phyloP scores from a whole-genome alignment of 2,888 invertebrate genomes.

The Diploptera punctata region DNA sequence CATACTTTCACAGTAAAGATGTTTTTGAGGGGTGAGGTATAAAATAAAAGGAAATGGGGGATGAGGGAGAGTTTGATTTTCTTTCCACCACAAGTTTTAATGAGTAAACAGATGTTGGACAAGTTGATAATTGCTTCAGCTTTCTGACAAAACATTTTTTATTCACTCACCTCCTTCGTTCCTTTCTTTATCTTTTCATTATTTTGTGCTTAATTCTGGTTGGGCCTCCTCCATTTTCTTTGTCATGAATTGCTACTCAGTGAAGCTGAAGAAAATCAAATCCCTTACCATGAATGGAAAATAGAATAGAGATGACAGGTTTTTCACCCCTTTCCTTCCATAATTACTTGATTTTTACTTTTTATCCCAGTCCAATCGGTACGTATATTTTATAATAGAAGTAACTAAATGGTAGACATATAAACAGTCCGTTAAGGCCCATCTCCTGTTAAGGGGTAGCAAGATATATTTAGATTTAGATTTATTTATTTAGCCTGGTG shows the following conservation, averaged over 20 bases:
- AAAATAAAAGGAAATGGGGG: background rate
- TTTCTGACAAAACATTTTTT: background rate
- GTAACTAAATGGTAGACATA: too few relatives aligned
- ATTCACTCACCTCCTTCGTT: background rate
- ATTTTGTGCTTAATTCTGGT: background rate
- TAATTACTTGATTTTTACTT: too few relatives aligned
- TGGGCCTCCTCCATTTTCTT: background rate
- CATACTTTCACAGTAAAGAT: too few relatives aligned
- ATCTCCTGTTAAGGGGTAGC: too few relatives aligned
- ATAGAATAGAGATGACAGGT: background rate
- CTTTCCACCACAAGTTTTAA: background rate
- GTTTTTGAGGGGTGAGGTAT: too few relatives aligned
- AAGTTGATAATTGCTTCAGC: background rate
- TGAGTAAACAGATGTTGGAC: background rate
- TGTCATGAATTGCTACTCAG: background rate
- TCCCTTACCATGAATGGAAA: background rate
- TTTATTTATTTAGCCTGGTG: too few relatives aligned
- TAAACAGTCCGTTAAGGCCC: too few relatives aligned
- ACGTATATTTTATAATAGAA: too few relatives aligned
- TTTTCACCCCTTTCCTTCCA: too few relatives aligned
- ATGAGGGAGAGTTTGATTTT: background rate
- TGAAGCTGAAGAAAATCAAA: constrained; percentile 15
- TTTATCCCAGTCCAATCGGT: too few relatives aligned
- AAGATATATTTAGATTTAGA: too few relatives aligned
- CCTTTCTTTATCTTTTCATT: background rate